Evolutionary conservation across 2,797 vertebrate genomes (phyloP).

Genomic region (Anabas testudineus): DNA sequence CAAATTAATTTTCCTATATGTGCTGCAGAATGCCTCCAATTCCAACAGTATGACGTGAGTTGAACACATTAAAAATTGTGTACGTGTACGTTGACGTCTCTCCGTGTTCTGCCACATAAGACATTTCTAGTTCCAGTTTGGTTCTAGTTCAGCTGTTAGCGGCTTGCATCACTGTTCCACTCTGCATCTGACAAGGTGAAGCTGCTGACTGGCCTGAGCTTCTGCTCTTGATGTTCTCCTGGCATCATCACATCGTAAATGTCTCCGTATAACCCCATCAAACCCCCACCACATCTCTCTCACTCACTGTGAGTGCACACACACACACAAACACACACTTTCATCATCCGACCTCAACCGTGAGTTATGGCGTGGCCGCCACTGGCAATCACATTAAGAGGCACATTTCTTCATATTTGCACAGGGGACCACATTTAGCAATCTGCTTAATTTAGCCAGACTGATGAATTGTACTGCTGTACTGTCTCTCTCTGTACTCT

Average conservation of each 20-base stretch:
- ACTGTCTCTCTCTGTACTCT: constrained; percentile 21
- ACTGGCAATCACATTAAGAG: constrained; percentile 81
- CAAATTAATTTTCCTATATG: no score
- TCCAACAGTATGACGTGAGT: no score
- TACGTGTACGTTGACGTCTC: no score
- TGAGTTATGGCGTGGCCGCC: constrained; percentile 72
- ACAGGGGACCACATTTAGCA: constrained; percentile 69
- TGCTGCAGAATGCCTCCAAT: no score
- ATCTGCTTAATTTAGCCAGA: constrained; percentile 79
- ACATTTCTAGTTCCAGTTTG: no score
- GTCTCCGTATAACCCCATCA: constrained; percentile 47
- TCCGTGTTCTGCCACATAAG: no score
- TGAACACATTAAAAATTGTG: no score
- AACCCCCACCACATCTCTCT: background rate
- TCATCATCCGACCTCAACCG: constrained; percentile 66
- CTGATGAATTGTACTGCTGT: constrained; percentile 67
- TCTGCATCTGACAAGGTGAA: constrained; percentile 59
- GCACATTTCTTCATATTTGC: constrained; percentile 73
- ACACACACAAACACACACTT: constrained; percentile 26
- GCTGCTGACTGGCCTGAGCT: constrained; percentile 36
- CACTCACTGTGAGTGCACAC: constrained; percentile 16
- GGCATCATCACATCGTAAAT: constrained; percentile 61
- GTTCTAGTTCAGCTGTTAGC: no score
- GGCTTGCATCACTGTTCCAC: background rate
- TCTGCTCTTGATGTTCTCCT: constrained; percentile 46